These are phyloP conservation scores for Andricus quercusramuli DNA, from an alignment of 2,888 invertebrate genomes.

Conservation along the genomic window DNA sequence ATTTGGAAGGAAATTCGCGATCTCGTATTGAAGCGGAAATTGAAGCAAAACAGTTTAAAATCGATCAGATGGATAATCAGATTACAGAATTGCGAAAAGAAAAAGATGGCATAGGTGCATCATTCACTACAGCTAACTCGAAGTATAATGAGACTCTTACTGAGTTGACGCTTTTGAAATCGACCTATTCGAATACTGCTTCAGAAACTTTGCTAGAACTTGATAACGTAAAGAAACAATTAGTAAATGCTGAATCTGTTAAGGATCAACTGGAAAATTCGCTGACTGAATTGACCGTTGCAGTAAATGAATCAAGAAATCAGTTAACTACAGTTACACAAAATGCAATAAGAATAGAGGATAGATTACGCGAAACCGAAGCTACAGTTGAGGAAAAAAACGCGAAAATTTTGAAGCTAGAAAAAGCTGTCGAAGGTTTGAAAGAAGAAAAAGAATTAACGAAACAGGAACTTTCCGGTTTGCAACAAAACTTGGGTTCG, in stretches of 20 bases:
- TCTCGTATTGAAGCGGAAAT: conserved; percentile 47
- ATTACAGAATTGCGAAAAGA: conserved; percentile 58
- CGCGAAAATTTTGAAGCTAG: conserved; percentile 62
- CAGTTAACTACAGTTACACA: conserved; percentile 50
- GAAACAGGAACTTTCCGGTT: conserved; percentile 47
- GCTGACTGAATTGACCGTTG: conserved; percentile 57
- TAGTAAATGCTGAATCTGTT: conserved; percentile 50
- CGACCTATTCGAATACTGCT: conserved; percentile 52
- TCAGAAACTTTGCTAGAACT: conserved; percentile 58
- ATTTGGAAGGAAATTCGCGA: conserved; percentile 49
- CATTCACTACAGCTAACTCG: conserved; percentile 47
- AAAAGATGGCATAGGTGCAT: conserved; percentile 58
- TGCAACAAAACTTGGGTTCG: conserved; percentile 80
- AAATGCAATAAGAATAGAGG: conserved; percentile 49
- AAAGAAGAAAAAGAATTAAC: conserved; percentile 71
- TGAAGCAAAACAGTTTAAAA: conserved; percentile 52
- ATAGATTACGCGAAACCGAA: conserved; percentile 50
- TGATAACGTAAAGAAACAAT: conserved; percentile 57
- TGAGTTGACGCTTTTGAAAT: conserved; percentile 54
- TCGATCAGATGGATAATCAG: conserved; percentile 56
- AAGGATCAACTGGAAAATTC: conserved; percentile 60
- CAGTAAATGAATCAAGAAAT: conserved; percentile 57
- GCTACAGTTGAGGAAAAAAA: conserved; percentile 53
- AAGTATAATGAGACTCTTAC: conserved; percentile 57
- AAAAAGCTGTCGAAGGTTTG: conserved; percentile 78